phyloP scores from a whole-genome alignment of 1,140 invertebrate species.

The Ditylenchus dipsaci region DNA sequence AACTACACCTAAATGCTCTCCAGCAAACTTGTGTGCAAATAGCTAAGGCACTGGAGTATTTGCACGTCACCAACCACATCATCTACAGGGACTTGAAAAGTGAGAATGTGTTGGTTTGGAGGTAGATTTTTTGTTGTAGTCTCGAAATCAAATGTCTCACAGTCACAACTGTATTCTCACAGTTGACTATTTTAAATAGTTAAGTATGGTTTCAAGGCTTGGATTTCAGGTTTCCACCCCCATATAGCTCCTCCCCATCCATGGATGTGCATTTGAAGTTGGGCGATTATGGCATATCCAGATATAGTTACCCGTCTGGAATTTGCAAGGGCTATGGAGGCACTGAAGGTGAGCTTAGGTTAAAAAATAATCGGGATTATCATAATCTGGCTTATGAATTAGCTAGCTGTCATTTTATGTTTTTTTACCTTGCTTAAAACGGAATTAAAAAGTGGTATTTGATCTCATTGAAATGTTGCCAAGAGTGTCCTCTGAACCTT shows the following conservation, averaged over 20 bases:
- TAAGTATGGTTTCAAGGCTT: too few relatives aligned
- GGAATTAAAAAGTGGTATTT: too few relatives aligned
- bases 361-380: not conserved
- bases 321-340: slow-evolving; percentile 88
- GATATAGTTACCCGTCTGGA: slow-evolving; percentile 54
- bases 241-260: slow-evolving; percentile 21
- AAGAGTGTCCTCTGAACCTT: too few relatives aligned
- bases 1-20: slow-evolving; percentile 73
- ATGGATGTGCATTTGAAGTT: slow-evolving; percentile 70
- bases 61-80: slow-evolving; percentile 80
- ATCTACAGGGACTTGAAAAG: slow-evolving; percentile 94
- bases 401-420: slow-evolving; percentile 68
- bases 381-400: not conserved
- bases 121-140: not conserved
- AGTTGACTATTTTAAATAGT: too few relatives aligned
- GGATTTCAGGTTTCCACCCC: not conserved
- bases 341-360: slow-evolving; percentile 51
- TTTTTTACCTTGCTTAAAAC: too few relatives aligned
- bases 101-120: slow-evolving; percentile 88
- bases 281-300: slow-evolving; percentile 63
- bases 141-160: not conserved
- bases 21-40: slow-evolving; percentile 81
- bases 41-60: slow-evolving; percentile 86
- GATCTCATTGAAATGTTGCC: too few relatives aligned
- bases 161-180: slow-evolving; percentile 1